phyloP scores from a whole-genome alignment of 2,113 vertebrate species.

The Protobothrops flavoviridis region DNA sequence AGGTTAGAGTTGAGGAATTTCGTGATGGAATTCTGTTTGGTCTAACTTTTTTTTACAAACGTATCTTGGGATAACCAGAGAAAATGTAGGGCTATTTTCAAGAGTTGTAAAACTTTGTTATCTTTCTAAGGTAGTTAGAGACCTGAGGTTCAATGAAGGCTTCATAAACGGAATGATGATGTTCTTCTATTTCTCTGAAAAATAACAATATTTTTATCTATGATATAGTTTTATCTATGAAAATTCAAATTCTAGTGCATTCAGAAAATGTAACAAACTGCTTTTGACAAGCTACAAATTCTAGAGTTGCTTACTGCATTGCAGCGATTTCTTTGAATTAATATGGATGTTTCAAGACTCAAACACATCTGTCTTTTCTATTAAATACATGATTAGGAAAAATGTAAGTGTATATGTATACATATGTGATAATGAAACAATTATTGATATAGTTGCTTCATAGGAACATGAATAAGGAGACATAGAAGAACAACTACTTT shows the following conservation, averaged over 20 bases:
- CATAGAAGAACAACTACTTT: neutral
- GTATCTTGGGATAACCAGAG: slow-evolving; percentile 65
- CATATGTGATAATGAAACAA: neutral
- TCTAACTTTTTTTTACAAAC: slow-evolving; percentile 68
- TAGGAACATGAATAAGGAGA: neutral
- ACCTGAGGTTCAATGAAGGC: slow-evolving; percentile 28
- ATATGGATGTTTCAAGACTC: neutral
- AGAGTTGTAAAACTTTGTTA: slow-evolving; percentile 63
- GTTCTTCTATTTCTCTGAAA: slow-evolving; percentile 1
- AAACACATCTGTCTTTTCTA: neutral
- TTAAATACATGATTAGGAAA: neutral
- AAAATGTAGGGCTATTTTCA: slow-evolving; percentile 56
- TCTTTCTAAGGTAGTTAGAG: slow-evolving; percentile 62
- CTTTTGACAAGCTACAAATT: slow-evolving; percentile 6
- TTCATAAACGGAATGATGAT: slow-evolving; percentile 27
- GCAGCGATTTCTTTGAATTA: neutral
- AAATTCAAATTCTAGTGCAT: neutral
- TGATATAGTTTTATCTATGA: neutral
- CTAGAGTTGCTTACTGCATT: neutral
- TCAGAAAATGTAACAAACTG: neutral
- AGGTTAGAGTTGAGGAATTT: slow-evolving; percentile 78
- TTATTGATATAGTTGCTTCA: neutral
- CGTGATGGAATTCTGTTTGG: slow-evolving; percentile 73
- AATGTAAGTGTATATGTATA: neutral
- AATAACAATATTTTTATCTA: neutral